Base-by-base conservation (phyloP, 2,113 vertebrate species). In the Crotalus viridis region DNA sequence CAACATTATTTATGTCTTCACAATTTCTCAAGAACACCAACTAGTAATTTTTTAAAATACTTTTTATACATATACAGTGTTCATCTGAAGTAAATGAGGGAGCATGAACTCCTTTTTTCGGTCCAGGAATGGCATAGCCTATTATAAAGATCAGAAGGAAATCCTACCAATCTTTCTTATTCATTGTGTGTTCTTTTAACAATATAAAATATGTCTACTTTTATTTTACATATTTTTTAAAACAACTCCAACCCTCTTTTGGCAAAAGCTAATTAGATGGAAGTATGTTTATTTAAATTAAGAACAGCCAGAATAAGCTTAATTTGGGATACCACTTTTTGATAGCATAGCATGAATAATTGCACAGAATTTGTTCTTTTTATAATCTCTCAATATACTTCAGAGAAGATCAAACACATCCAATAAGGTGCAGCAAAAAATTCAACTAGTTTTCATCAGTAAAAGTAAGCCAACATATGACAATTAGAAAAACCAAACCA, bases 251-350 rank as follows among this genome's bases (percentile, higher is more conserved):
- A 57, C 59, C 57, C 33, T 90, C 64, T 43, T 15, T 46, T 28
- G 87, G 69, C 43, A 90, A 46, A 6, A 43, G 1, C 74, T 51
- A 57, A 33, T 74, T 51, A 26, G 10, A 5, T 74, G 26, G 17
- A 88, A 94, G 10, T n/a, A 33, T 64, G 74, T 93, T 51, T 86
- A 28, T 64, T 64, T 64, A 87, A 86, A 56, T 22, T 59, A 81
- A 86, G 13, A 51, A 39, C 0, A 28, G 13, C 8, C 17, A 81
- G 74, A 81, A 81, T 81, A 43, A 88, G 1, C 51, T 88, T 55
- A 54, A 43, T 89, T 89, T 56, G 28, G 54, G 5, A 57, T 89
- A 10, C 8, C 56, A 55, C 28, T 56, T 56, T 21, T 39, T 56
- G 13, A 56, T 7, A 81, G 19, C 6, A 54, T 10, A 81, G 10